Base-by-base conservation (phyloP, 2,888 invertebrate species). In the Andrena praecox region DNA sequence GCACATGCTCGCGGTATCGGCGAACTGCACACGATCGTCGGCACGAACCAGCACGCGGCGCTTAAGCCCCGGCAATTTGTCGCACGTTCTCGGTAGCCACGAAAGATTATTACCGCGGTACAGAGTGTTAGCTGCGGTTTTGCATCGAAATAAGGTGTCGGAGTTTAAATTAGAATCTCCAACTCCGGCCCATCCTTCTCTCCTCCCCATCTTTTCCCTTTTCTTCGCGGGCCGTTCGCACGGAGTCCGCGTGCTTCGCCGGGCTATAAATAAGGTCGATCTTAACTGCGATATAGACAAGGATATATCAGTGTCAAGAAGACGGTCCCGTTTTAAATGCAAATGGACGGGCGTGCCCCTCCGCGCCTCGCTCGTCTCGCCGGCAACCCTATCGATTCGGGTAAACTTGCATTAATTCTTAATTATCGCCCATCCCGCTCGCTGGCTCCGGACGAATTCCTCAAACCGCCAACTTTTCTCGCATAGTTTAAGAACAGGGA, bases 281-380 rank as follows among this genome's bases (percentile, higher is more conserved):
- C 82, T 89, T 87, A 89, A 87, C 82, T 83, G 80, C 87, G 89
- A 91, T 91, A 91, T 88, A 90, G 91, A 91, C 88, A 88, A 86
- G 90, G 87, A 92, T 93, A 90, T 90, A 92, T 92, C 91, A 92
- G 88, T 87, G 91, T 91, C 91, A 80, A 76, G 67, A 72, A 80
- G 79, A 85, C 85, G 85, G 82, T 77, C 20, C 82, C 89, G 89
- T 86, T 92, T 91, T 91, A 92, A 91, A 92, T 91, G 91, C 91
- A 91, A 92, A 91, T 91, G 54, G 78, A 24, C 64, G 62, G 69
- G 27, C 67, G 20, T 50, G 35, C 56, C 60, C 35, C 54, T 24
- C 10, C 29, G 60, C 54, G 29, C 27, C n/a, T 35, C 27, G 70
- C 73, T 31, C 42, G 69, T 35, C 75, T 70, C 77, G 74, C 48